Conservation (phyloP, 92 coral and sea anemone species). For the Meandrina meandrites region DNA sequence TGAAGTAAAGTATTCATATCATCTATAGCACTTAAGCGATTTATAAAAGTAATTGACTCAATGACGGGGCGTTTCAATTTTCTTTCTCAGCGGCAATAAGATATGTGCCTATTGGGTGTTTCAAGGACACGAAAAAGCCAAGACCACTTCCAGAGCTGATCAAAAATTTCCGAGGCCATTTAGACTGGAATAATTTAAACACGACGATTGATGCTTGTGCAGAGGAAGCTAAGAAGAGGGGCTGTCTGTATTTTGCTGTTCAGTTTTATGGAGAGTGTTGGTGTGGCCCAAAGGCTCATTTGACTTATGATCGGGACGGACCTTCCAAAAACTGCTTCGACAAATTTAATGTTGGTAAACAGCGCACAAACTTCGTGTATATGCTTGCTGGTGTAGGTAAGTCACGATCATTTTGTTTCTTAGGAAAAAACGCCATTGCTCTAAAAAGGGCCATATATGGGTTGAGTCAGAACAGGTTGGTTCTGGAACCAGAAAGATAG, state of each 20-base stretch:
- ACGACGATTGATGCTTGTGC: conserved; percentile 71
- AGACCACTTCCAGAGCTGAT: conserved; percentile 62
- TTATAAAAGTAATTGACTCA: not conserved
- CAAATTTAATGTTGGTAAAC: conserved; percentile 63
- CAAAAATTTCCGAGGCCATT: conserved; percentile 53
- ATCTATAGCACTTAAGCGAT: no score
- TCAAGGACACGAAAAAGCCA: conserved; percentile 28
- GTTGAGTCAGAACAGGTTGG: no score
- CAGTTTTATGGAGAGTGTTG: conserved; percentile 90
- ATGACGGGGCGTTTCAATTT: not conserved
- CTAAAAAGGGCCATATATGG: no score
- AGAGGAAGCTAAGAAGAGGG: conserved; percentile 39
- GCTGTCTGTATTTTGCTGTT: conserved; percentile 65
- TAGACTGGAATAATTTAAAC: conserved; percentile 70
- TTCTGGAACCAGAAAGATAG: no score
- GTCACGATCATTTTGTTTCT: not conserved
- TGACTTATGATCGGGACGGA: conserved; percentile 59
- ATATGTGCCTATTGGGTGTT: conserved; percentile 65
- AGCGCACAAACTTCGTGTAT: conserved; percentile 68
- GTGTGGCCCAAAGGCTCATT: conserved; percentile 63
- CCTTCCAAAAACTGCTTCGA: conserved; percentile 41
- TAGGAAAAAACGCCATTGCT: no score
- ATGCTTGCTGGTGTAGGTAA: conserved; percentile 14
- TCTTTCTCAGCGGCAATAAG: conserved; percentile 8
- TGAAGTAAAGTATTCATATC: no score